These are phyloP conservation scores for Meteorus sp. DNA, from an alignment of 1,140 invertebrate genomes.

Conservation along the genomic window DNA sequence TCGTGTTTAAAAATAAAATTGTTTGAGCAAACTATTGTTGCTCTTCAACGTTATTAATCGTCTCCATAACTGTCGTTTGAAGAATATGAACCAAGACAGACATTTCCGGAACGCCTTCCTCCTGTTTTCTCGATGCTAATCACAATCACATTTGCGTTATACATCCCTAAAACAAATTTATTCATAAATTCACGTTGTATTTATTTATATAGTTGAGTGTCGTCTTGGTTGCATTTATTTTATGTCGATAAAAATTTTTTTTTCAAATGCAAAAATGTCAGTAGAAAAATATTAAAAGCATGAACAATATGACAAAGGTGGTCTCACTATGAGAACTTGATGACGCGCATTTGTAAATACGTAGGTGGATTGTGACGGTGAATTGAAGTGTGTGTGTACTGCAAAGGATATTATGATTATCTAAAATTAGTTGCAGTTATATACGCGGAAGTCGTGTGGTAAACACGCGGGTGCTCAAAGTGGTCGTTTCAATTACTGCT, in stretches of 20 bases:
- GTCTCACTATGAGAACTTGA: no score
- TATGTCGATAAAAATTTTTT: no score
- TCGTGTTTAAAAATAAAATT: no score
- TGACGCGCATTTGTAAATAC: no score
- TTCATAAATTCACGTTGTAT: slow-evolving; percentile 11
- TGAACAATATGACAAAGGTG: no score
- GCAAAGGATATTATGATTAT: slow-evolving; percentile 16
- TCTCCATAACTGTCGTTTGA: neutral
- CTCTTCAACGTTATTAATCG: slow-evolving; percentile 7
- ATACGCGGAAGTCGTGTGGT: slow-evolving; percentile 21
- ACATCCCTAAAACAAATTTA: slow-evolving; percentile 9
- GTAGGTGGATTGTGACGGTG: no score
- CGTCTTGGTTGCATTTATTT: no score
- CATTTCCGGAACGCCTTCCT: slow-evolving; percentile 14
- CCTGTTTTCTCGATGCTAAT: slow-evolving; percentile 7
- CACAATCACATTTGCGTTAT: slow-evolving; percentile 6
- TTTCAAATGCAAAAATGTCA: no score
- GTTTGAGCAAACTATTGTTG: no score
- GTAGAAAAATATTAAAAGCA: no score
- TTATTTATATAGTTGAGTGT: no score
- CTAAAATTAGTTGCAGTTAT: slow-evolving; percentile 25
- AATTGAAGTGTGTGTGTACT: slow-evolving; percentile 12
- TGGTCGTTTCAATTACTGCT: slow-evolving; percentile 26
- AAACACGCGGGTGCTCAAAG: slow-evolving; percentile 18
- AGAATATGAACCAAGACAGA: neutral